These are phyloP conservation scores for Talpa occidentalis DNA, from an alignment of 2,113 vertebrate genomes.

Conservation along the genomic window DNA sequence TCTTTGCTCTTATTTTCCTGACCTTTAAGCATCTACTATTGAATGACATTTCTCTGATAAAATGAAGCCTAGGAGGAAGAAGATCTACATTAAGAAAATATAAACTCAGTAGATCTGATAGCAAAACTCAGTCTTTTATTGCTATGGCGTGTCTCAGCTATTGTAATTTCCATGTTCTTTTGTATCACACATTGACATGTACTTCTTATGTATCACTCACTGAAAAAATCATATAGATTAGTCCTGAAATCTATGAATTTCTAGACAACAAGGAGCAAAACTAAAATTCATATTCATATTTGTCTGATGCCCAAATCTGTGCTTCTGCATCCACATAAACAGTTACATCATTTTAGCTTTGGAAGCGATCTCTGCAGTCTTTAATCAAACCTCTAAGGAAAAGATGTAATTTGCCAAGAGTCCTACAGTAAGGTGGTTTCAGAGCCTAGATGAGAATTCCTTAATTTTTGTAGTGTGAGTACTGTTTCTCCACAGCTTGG, in stretches of 20 bases:
- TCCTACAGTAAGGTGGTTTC: background rate
- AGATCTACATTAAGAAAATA: background rate
- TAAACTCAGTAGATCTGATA: background rate
- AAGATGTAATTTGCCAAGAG: background rate
- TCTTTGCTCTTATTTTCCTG: background rate
- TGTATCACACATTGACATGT: too few species aligned
- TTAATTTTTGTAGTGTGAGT: background rate
- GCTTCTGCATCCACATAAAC: background rate
- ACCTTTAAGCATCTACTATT: background rate
- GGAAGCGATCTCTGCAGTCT: background rate
- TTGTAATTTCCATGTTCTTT: background rate
- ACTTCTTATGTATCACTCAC: background rate
- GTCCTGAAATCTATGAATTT: background rate
- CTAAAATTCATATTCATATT: background rate
- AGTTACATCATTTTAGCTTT: constrained; percentile 2
- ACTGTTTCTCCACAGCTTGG: background rate
- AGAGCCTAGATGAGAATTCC: background rate
- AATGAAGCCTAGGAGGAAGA: background rate
- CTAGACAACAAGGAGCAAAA: background rate
- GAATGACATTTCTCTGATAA: constrained; percentile 23
- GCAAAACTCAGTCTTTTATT: background rate
- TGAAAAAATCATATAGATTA: background rate
- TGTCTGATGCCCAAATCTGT: background rate
- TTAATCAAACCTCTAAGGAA: background rate
- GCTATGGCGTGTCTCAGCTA: background rate